Evolutionary conservation across 1,140 invertebrate species (phyloP), one percentile per base, ranked within the genome.

Genomic region (Orius insidiosus): DNA sequence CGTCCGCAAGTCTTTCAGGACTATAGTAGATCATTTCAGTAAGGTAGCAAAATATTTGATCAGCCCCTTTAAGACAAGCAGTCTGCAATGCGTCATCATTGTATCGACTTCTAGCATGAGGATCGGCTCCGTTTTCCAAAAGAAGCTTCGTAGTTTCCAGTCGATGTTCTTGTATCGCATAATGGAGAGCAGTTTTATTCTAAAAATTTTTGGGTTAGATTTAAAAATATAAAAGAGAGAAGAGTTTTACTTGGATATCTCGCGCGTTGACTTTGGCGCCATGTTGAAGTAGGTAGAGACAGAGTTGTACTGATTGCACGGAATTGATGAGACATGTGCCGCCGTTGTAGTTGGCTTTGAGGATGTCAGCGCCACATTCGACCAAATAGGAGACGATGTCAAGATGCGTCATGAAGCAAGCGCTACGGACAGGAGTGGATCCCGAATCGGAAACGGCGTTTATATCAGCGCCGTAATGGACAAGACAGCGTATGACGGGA

Each of bases 261-360:
- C 74, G 71, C 1, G 85, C 83, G 67, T 93, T 88, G 3, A 89
- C 82, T 54, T 76, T 70, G 14, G 81, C 85, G 30, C 83, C 79
- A 57, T 77, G 70, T 50, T 72, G 61, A 15, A 92, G 68, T 33
- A 95, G 67, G 64, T 79, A 89, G 34, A 75, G 71, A 60, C 87
- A 93, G 10, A 93, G 65, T 45, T 73, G 70, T 10, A 76, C 74
- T 57, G 80, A 85, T 64, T 92, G 88, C 34, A 93, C 85, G 2
- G 86, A 85, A 64, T 93, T 94, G 48, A 94, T 95, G 18, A 93
- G 66, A 63, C 88, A 93, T 1, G 88, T 93, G 46, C 88, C 88
- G 46, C 89, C 88, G 66, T 88, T 92, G 54, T 83, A 82, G 64
- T 93, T 94, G 1, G 87, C 74, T 51, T 75, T 75, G 46, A 79